These are phyloP conservation scores for Bilobella aurantiaca DNA, from an alignment of 1,140 invertebrate genomes.

Conservation along the genomic window DNA sequence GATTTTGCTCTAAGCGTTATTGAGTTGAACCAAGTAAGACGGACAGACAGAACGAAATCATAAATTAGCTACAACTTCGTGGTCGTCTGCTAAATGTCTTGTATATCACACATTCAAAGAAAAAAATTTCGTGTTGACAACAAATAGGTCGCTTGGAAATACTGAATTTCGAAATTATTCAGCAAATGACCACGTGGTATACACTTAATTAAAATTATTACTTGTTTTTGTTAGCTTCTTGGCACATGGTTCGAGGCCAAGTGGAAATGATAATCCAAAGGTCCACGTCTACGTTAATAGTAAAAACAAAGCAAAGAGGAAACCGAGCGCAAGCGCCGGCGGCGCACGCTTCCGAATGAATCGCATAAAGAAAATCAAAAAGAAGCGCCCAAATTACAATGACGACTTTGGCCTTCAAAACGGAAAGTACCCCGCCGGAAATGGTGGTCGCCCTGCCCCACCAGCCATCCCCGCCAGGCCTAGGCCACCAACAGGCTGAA, in stretches of 20 bases:
- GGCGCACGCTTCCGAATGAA: neutral
- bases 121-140: too few relatives aligned
- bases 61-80: too few relatives aligned
- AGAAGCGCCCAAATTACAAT: neutral
- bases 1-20: too few relatives aligned
- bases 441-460: neutral
- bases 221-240: too few relatives aligned
- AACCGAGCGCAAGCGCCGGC: neutral
- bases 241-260: too few relatives aligned
- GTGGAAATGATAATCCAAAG: neutral
- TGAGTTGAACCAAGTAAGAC: too few relatives aligned
- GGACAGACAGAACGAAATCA: neutral
- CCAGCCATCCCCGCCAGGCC: neutral
- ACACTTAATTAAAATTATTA: too few relatives aligned
- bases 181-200: too few relatives aligned
- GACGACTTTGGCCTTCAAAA: neutral
- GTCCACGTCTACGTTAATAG: neutral
- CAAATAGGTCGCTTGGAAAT: too few relatives aligned
- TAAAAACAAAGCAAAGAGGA: neutral
- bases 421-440: neutral
- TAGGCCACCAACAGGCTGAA: neutral
- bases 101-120: too few relatives aligned
- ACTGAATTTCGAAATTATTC: too few relatives aligned
- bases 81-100: too few relatives aligned
- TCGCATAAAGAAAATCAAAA: neutral